Percentiles rank a stretch among this genome's conserved stretches.
Evolutionary conservation across 2,797 vertebrate genomes (phyloP).

Genomic region (Chiroxiphia lanceolata): DNA sequence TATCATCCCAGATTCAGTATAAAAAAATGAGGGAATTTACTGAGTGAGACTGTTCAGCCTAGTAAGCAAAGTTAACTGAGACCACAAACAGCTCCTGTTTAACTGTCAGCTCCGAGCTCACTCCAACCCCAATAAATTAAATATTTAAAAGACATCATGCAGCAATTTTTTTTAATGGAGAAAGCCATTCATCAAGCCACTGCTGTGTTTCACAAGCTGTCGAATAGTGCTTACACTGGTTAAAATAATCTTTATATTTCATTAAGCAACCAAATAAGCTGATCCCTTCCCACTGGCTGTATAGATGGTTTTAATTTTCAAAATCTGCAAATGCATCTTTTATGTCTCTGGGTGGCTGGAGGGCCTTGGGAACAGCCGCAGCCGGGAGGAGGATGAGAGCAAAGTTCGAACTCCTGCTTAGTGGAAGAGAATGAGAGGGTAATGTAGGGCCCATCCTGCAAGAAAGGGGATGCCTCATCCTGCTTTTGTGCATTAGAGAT

Average conservation of each 20-base stretch:
- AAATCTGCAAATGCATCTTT: slow-evolving; percentile 84
- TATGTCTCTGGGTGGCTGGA: slow-evolving; percentile 76
- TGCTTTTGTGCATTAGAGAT: not conserved
- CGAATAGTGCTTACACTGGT: slow-evolving; percentile 87
- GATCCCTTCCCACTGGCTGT: slow-evolving; percentile 82
- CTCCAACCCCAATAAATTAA: slow-evolving; percentile 80
- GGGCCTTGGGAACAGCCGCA: slow-evolving; percentile 66
- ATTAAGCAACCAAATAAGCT: slow-evolving; percentile 86
- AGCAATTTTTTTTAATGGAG: slow-evolving; percentile 79
- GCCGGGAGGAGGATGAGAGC: slow-evolving; percentile 64
- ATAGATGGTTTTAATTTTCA: slow-evolving; percentile 85
- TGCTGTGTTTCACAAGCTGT: slow-evolving; percentile 81
- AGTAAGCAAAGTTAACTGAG: slow-evolving; percentile 36
- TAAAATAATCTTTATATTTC: slow-evolving; percentile 90
- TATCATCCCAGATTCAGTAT: not conserved
- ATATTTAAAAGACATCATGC: slow-evolving; percentile 83
- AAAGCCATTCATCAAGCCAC: slow-evolving; percentile 80
- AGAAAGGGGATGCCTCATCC: not conserved
- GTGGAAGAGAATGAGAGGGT: slow-evolving; percentile 32
- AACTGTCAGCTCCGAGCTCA: slow-evolving; percentile 57
- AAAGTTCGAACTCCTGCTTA: slow-evolving; percentile 67
- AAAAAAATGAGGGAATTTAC: not conserved
- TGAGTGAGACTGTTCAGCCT: not conserved
- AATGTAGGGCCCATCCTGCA: not conserved
- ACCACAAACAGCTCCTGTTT: slow-evolving; percentile 14